Conservation (phyloP, 1,140 invertebrate genomes). For the Micrasema longulum region DNA sequence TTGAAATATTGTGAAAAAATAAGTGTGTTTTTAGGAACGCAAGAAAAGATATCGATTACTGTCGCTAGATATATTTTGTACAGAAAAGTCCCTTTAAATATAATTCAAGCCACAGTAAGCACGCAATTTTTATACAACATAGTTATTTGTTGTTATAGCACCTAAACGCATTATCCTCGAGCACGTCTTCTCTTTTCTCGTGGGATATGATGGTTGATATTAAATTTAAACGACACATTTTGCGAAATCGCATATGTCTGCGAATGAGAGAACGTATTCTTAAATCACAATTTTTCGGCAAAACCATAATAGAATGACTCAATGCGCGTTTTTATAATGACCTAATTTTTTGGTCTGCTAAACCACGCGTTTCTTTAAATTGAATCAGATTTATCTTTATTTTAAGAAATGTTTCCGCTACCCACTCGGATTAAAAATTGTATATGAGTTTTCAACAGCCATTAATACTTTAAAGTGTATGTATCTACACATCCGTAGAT, state of each 20-base stretch:
- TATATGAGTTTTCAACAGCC: too few species aligned
- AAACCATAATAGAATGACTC: neutral
- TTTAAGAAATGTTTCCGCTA: neutral
- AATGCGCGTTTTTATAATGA: neutral
- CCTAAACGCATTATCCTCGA: conserved; percentile 1
- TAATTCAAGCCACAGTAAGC: conserved; percentile 20
- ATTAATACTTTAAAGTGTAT: too few species aligned
- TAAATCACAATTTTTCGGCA: conserved; percentile 1
- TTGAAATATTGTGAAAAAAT: conserved; percentile 9
- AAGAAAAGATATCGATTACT: conserved; percentile 22
- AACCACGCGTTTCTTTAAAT: too few species aligned
- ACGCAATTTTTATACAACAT: conserved; percentile 7
- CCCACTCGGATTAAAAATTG: too few species aligned
- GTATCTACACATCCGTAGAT: too few species aligned
- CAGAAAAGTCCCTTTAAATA: neutral
- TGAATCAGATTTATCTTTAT: too few species aligned
- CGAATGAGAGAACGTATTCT: neutral
- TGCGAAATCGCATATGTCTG: neutral
- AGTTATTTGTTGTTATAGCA: conserved; percentile 32
- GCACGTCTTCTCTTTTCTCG: neutral
- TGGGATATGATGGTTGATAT: neutral
- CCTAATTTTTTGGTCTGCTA: neutral
- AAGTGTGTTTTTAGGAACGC: conserved; percentile 9
- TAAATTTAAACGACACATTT: neutral
- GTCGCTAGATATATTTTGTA: neutral